phyloP scores from a whole-genome alignment of 2,797 vertebrate genomes.

The Chaetophractus vellerosus region DNA sequence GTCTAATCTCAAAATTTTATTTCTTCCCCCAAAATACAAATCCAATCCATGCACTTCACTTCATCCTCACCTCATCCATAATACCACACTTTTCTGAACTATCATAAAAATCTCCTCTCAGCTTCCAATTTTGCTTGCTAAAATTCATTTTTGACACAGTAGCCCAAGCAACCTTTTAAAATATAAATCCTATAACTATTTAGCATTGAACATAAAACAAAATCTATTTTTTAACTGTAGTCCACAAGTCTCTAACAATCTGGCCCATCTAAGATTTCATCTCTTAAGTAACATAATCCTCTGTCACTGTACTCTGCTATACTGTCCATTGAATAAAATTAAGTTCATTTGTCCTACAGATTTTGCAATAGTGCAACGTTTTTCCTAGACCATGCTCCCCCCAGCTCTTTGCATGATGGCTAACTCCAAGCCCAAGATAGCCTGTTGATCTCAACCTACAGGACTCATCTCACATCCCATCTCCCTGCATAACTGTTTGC shows the following conservation, averaged over 20 bases:
- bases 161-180: not conserved
- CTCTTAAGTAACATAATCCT: not conserved
- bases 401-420: not conserved
- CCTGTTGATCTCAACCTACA: not conserved
- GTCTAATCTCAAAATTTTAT: slow-evolving; percentile 15
- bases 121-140: not conserved
- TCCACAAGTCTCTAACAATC: not conserved
- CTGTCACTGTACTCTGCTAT: not conserved
- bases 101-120: not conserved
- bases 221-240: not conserved
- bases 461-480: not conserved
- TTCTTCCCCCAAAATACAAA: not conserved
- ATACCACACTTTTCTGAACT: not conserved
- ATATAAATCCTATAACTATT: not conserved
- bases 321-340: not conserved
- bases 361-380: not conserved
- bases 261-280: not conserved
- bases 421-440: not conserved
- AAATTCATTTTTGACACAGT: not conserved
- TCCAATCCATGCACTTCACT: not conserved
- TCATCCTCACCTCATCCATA: not conserved
- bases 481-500: not conserved
- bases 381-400: not conserved
- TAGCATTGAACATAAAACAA: not conserved
- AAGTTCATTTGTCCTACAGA: not conserved